Conservation (phyloP, 1,140 invertebrate species). For the Rhyacophila brunnea region DNA sequence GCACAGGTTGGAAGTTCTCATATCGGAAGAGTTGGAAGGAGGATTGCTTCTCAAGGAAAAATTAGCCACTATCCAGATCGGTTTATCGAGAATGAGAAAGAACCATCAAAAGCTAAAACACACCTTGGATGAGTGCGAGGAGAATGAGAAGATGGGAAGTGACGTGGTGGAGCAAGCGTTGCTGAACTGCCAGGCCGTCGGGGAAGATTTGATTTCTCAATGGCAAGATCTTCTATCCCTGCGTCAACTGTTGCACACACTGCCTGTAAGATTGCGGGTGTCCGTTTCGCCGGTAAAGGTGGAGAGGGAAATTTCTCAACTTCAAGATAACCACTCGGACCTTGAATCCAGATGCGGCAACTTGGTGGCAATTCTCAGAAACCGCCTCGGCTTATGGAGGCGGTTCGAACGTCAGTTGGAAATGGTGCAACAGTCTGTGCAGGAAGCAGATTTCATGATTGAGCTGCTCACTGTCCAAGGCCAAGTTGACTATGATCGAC, state of each 20-base stretch:
- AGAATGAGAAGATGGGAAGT: constrained; percentile 66
- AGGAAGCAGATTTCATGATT: constrained; percentile 83
- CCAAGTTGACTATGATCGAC: constrained; percentile 75
- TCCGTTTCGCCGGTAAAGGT: constrained; percentile 71
- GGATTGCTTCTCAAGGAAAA: constrained; percentile 68
- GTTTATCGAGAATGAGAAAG: constrained; percentile 63
- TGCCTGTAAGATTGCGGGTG: constrained; percentile 69
- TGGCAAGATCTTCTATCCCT: constrained; percentile 76
- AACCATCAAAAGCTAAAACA: constrained; percentile 63
- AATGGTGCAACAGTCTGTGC: constrained; percentile 72
- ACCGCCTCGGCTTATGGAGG: constrained; percentile 67
- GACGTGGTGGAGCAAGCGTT: constrained; percentile 69
- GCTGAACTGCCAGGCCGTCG: constrained; percentile 63
- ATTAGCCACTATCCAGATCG: constrained; percentile 67
- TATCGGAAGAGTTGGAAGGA: constrained; percentile 72
- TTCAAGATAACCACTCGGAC: constrained; percentile 69
- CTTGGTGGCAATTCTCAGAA: constrained; percentile 63
- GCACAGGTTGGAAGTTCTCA: constrained; percentile 64
- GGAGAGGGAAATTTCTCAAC: constrained; percentile 70
- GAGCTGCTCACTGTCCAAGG: constrained; percentile 77
- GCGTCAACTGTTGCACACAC: constrained; percentile 70
- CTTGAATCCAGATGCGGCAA: constrained; percentile 68
- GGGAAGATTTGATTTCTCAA: constrained; percentile 62
- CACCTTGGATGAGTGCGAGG: constrained; percentile 69
- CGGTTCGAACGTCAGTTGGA: constrained; percentile 74